Conservation (phyloP, 2,888 invertebrate genomes). For the Podotricha telesiphe region DNA sequence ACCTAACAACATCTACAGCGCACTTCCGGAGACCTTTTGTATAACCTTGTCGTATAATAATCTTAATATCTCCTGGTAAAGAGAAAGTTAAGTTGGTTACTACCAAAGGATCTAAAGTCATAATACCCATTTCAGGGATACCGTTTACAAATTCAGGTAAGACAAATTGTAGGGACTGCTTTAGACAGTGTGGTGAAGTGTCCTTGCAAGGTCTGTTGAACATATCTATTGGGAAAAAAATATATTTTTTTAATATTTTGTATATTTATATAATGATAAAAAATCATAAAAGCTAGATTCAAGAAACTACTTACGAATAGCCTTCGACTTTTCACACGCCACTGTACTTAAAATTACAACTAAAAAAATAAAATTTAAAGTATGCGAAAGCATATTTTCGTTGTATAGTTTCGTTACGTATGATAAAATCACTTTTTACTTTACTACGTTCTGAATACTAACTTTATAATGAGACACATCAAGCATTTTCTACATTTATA, state of each 20-base stretch:
- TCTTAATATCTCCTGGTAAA: constrained; percentile 56
- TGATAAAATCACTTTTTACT: not conserved
- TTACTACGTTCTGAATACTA: not conserved
- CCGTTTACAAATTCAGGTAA: constrained; percentile 56
- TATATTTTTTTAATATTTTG: too few relatives aligned
- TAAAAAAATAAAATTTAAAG: not conserved
- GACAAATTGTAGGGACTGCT: constrained; percentile 52
- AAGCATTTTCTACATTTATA: not conserved
- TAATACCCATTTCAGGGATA: constrained; percentile 55
- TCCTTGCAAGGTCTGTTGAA: constrained; percentile 53
- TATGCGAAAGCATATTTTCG: not conserved
- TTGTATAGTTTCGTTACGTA: not conserved
- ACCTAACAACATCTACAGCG: constrained; percentile 60
- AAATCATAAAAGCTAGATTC: too few relatives aligned
- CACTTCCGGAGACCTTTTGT: constrained; percentile 60
- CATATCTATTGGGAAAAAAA: constrained; percentile 46
- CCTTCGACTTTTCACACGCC: not conserved
- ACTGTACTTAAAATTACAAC: not conserved
- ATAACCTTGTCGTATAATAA: constrained; percentile 54
- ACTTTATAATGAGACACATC: not conserved
- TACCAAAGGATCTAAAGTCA: constrained; percentile 58
- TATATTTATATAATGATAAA: too few relatives aligned
- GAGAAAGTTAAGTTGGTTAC: constrained; percentile 55
- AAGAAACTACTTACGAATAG: constrained; percentile 3
- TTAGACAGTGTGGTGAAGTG: constrained; percentile 54